Conservation (phyloP, 2,113 vertebrate species). For the Urocynchramus pylzowi region DNA sequence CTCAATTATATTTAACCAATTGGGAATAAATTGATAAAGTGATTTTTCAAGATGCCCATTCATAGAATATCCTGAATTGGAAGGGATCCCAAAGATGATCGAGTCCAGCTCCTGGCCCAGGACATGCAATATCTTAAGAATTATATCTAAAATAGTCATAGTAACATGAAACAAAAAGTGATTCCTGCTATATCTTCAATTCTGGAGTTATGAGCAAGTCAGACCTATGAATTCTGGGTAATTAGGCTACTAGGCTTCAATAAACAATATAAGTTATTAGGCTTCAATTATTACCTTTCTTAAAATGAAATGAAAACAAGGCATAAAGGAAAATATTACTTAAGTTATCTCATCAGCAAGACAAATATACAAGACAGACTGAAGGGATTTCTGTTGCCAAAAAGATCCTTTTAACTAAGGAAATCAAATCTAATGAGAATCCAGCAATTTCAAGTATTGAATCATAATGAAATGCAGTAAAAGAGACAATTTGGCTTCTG, state of each 20-base stretch:
- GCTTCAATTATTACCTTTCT: background rate
- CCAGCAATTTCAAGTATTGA: background rate
- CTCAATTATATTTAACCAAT: background rate
- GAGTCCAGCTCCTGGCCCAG: background rate
- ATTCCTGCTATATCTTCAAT: background rate
- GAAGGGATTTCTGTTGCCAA: background rate
- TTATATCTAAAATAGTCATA: background rate
- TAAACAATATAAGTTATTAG: background rate
- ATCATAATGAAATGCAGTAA: background rate
- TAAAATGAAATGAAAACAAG: background rate
- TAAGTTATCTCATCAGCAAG: background rate
- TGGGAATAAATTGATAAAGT: background rate
- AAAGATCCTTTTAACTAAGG: background rate
- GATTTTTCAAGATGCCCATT: background rate
- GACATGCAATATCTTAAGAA: background rate
- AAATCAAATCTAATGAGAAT: background rate
- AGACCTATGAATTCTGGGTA: background rate
- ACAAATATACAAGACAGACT: background rate
- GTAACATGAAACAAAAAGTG: background rate
- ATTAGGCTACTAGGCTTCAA: background rate
- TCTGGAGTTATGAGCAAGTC: background rate
- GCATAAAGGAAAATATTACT: background rate
- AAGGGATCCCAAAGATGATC: background rate
- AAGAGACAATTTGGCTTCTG: background rate
- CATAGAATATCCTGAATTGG: background rate